Conservation (phyloP, 2,888 invertebrate genomes). For the Prenolepis imparis region DNA sequence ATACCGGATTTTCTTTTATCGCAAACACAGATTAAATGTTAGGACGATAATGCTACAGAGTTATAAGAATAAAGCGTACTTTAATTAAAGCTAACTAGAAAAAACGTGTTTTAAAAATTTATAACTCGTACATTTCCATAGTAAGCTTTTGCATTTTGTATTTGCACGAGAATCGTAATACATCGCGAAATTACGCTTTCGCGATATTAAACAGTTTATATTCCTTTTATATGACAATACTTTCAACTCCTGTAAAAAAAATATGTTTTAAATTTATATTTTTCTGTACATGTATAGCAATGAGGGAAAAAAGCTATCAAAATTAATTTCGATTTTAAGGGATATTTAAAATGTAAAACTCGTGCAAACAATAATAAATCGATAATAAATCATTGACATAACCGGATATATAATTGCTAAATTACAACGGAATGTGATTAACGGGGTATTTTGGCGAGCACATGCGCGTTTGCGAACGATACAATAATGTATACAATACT, state of each 20-base stretch:
- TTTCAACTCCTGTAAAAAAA: neutral
- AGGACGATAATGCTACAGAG: neutral
- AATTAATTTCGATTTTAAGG: neutral
- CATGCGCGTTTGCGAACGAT: neutral
- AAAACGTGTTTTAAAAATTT: slow-evolving; percentile 11
- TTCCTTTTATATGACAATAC: neutral
- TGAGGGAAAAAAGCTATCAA: neutral
- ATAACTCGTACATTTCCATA: neutral
- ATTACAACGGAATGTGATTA: neutral
- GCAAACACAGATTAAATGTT: neutral
- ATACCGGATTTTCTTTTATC: neutral
- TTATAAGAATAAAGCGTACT: neutral
- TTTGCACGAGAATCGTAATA: neutral
- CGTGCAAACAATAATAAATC: neutral
- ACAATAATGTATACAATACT: slow-evolving; percentile 30
- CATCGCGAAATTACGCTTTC: neutral
- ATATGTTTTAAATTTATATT: no score
- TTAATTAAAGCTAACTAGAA: slow-evolving; percentile 28
- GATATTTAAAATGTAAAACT: neutral
- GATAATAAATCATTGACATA: neutral
- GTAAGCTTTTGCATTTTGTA: neutral
- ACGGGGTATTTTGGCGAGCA: neutral
- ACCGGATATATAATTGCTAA: neutral
- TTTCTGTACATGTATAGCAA: no score
- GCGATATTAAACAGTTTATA: slow-evolving; percentile 28